Evolutionary conservation across 30 jellyfish, hydroid and myxozoan species (phyloP).

Genomic region (Aurelia sp.): DNA sequence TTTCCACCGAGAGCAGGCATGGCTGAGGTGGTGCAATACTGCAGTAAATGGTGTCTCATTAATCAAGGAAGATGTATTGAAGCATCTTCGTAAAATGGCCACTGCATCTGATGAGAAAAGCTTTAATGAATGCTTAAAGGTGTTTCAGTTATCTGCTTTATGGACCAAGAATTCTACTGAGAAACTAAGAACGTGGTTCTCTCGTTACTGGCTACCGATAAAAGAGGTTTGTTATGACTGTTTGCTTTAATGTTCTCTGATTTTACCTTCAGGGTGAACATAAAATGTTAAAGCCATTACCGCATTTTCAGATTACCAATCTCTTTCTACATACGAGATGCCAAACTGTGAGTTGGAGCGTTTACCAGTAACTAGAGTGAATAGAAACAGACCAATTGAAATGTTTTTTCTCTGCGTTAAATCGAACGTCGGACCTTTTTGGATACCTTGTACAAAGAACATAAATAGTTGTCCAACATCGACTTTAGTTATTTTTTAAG

Average conservation of each 20-base stretch:
- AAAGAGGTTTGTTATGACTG: constrained; percentile 6
- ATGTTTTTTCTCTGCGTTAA: no score
- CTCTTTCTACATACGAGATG: neutral
- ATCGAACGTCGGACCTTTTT: no score
- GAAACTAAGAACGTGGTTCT: constrained; percentile 23
- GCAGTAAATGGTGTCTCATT: neutral
- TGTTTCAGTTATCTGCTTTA: constrained; percentile 1
- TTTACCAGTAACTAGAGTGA: no score
- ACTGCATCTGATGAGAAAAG: constrained; percentile 2
- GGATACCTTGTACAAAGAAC: no score
- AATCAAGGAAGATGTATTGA: constrained; percentile 16
- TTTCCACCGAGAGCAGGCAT: constrained; percentile 54
- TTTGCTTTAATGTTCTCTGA: neutral
- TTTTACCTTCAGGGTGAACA: no score
- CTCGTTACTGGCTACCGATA: constrained; percentile 25
- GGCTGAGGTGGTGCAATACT: constrained; percentile 32
- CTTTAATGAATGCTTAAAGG: neutral
- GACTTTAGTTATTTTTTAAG: neutral
- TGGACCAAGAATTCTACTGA: constrained; percentile 18
- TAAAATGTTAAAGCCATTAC: no score
- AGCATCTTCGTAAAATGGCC: constrained; percentile 23
- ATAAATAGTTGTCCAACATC: neutral
- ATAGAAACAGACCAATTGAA: no score
- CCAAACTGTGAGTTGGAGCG: neutral
- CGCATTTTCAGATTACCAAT: neutral